phyloP scores from a whole-genome alignment of 2,888 invertebrate species.

The Dynastes hyllus region DNA sequence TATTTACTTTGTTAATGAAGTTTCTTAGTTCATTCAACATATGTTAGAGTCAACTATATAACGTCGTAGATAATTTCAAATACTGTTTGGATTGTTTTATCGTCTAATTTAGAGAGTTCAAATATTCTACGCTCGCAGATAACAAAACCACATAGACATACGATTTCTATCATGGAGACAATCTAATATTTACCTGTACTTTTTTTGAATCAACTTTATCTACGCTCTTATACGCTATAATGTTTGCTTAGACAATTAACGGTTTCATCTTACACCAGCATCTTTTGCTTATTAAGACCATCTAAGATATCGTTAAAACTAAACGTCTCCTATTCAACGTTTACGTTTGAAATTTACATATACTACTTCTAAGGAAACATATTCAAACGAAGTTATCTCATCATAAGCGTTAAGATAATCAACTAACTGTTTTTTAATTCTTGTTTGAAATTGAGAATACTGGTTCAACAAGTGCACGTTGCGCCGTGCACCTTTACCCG shows the following conservation, averaged over 20 bases:
- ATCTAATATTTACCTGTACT: constrained; percentile 11
- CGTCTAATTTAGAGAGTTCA: not conserved
- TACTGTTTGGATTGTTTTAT: constrained; percentile 1
- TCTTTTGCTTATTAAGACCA: not conserved
- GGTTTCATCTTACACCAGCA: not conserved
- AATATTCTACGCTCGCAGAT: not conserved
- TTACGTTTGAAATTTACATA: not conserved
- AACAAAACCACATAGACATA: not conserved
- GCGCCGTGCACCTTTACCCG: not conserved
- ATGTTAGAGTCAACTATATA: too few species aligned
- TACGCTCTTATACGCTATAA: not conserved
- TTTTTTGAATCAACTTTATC: constrained; percentile 1
- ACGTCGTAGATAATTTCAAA: not conserved
- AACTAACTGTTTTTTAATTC: constrained; percentile 10
- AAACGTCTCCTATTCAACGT: not conserved
- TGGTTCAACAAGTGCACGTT: constrained; percentile 1
- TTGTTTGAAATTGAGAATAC: constrained; percentile 14
- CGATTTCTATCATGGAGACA: not conserved
- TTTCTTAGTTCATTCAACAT: too few species aligned
- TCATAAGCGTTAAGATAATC: not conserved
- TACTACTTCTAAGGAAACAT: not conserved
- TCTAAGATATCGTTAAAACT: not conserved
- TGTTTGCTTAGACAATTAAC: not conserved
- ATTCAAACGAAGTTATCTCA: not conserved
- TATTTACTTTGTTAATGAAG: too few species aligned